Base-by-base conservation (phyloP, 2,113 vertebrate genomes). In the Ia io region DNA sequence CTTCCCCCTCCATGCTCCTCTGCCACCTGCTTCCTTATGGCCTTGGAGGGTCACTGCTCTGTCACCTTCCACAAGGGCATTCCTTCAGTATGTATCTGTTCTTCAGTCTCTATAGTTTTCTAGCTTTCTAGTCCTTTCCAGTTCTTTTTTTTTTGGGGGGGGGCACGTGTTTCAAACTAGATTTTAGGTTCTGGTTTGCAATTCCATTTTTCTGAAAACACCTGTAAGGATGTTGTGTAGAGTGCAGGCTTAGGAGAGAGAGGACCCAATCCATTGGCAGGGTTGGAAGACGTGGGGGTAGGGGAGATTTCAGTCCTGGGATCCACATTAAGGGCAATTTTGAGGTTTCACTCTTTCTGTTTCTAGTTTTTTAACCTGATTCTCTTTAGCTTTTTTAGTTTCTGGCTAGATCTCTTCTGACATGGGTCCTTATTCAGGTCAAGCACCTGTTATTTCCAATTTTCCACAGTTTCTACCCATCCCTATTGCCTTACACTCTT, bases 261-360 rank as follows among this genome's bases (percentile, higher is more conserved):
- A 32, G 1, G 28, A 6, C 0, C 1, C 3, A 1, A 11, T 5
- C 9, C 30, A 6, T 1, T 10, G 51, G 42, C 23, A 4, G 7
- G 73, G 44, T 30, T 37, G 44, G 49, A 5, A 28, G 8, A 3
- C 1, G 0, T 0, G 11, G 16, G 3, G 3, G 3, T 6, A 0
- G 1, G 4, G 74, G 37, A 20, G 10, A 37, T 32, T 59, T 47
- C 20, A 22, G 59, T 67, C 37, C 44, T 47, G 5, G 16, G 20
- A 16, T 35, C n/a, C 32, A 53, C 11, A 35, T 16, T 5, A 37
- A 59, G 32, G 79, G 6, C 0, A 1, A n/a, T 20, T 80, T 56
- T 30, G 25, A 77, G 85, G 49, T 56, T 70, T 49, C 67, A 59
- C 18, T 14, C 32, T 18, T 11, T 42, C 35, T 47, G 28, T 47